These are phyloP conservation scores for Dermatophagoides farinae DNA, from an alignment of 1,140 invertebrate species.

Conservation along the genomic window DNA sequence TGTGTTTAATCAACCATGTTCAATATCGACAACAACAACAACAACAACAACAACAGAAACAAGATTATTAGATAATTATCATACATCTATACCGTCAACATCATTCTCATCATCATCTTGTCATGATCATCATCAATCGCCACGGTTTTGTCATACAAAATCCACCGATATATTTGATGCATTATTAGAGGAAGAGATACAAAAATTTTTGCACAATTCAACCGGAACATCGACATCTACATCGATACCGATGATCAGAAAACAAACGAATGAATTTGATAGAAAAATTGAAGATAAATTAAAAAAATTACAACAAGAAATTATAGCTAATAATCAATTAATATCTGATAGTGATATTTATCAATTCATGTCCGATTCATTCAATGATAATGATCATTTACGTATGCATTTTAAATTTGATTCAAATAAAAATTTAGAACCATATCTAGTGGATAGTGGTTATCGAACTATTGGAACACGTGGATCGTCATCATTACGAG, in stretches of 20 bases:
- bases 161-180: background rate
- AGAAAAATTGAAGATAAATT: background rate
- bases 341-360: background rate
- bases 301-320: background rate
- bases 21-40: no score
- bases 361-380: background rate
- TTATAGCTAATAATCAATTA: background rate
- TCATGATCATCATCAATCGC: background rate
- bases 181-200: conserved; percentile 5
- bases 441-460: background rate
- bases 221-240: background rate
- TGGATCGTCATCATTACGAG: background rate
- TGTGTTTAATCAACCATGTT: background rate
- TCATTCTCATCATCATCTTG: background rate
- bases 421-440: conserved; percentile 1
- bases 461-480: no score
- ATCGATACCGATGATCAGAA: background rate
- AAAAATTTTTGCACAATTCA: background rate
- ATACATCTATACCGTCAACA: background rate
- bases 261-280: background rate
- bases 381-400: background rate
- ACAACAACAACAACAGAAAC: background rate
- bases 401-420: conserved; percentile 1
- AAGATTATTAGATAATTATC: background rate
- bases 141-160: no score